Evolutionary conservation across 2,888 invertebrate species (phyloP).

Genomic region (Auanema sp.): DNA sequence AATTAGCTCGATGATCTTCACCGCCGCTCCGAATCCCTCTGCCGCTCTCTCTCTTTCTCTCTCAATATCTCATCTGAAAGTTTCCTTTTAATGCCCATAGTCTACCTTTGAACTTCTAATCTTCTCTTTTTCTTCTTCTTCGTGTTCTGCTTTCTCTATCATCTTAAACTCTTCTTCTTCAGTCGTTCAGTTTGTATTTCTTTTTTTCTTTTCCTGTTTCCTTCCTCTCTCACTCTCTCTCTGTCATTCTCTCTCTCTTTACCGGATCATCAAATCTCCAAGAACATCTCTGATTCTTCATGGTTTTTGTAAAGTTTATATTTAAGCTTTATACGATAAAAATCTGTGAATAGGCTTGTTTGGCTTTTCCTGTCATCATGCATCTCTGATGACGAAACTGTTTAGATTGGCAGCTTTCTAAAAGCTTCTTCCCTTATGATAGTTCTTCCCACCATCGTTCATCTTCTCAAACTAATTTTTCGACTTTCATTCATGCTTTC

Average conservation of each 20-base stretch:
- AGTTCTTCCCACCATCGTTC: no score
- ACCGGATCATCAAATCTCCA: background rate
- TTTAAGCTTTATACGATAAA: background rate
- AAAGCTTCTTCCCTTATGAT: no score
- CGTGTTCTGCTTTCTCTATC: background rate
- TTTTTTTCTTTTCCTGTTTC: background rate
- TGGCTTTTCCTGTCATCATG: background rate
- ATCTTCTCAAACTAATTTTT: no score
- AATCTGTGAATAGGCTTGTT: background rate
- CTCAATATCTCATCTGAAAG: background rate
- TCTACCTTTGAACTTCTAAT: background rate
- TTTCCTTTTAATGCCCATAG: conserved; percentile 1
- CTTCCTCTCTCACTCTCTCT: conserved; percentile 5
- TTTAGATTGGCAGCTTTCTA: no score
- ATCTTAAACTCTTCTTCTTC: background rate
- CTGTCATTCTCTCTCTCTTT: background rate
- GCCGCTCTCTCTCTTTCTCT: conserved; percentile 11
- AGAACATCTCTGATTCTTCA: no score
- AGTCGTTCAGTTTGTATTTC: background rate
- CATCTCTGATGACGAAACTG: no score
- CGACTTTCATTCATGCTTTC: conserved; percentile 7
- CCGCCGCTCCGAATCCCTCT: background rate
- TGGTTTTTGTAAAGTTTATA: no score
- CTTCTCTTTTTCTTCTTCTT: background rate
- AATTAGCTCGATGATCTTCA: no score